These are phyloP conservation scores for Bradypus variegatus DNA, from an alignment of 2,797 vertebrate species.

Conservation along the genomic window DNA sequence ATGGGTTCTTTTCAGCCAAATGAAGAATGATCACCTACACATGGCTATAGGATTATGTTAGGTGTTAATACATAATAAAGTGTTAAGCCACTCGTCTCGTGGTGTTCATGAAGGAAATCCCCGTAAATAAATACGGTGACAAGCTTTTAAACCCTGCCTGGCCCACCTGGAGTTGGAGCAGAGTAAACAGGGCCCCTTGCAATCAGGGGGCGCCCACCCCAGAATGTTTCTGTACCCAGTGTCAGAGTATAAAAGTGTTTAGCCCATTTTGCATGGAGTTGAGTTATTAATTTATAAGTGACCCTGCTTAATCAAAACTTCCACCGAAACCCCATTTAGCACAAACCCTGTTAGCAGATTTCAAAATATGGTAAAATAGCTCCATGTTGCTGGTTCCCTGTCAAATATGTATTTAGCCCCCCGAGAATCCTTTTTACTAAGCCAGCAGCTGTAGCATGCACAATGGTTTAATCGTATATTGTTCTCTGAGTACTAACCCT, in stretches of 20 bases:
- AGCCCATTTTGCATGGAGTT: slow-evolving; percentile 61
- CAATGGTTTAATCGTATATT: slow-evolving; percentile 79
- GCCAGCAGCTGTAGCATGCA: slow-evolving; percentile 70
- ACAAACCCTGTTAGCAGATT: slow-evolving; percentile 57
- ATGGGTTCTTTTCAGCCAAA: slow-evolving; percentile 71
- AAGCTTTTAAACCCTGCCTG: slow-evolving; percentile 57
- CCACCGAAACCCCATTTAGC: slow-evolving; percentile 53
- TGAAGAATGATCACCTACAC: slow-evolving; percentile 66
- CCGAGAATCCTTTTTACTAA: slow-evolving; percentile 67
- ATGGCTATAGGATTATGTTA: slow-evolving; percentile 56
- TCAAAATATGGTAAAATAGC: slow-evolving; percentile 63
- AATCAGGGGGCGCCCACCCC: slow-evolving; percentile 40
- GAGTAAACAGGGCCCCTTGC: slow-evolving; percentile 49
- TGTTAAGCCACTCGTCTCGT: slow-evolving; percentile 54
- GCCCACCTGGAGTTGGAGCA: slow-evolving; percentile 49
- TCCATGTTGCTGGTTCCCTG: slow-evolving; percentile 56
- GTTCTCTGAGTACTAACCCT: slow-evolving; percentile 78
- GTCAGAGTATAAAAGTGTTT: slow-evolving; percentile 59
- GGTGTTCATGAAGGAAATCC: slow-evolving; percentile 58
- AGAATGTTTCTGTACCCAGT: slow-evolving; percentile 39
- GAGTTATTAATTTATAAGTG: slow-evolving; percentile 64
- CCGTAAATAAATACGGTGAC: slow-evolving; percentile 50
- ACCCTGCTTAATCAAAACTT: slow-evolving; percentile 72
- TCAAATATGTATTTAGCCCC: slow-evolving; percentile 69
- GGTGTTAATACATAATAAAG: slow-evolving; percentile 64